Evolutionary conservation across 2,113 vertebrate species (phyloP).

Genomic region (Lanius collurio): DNA sequence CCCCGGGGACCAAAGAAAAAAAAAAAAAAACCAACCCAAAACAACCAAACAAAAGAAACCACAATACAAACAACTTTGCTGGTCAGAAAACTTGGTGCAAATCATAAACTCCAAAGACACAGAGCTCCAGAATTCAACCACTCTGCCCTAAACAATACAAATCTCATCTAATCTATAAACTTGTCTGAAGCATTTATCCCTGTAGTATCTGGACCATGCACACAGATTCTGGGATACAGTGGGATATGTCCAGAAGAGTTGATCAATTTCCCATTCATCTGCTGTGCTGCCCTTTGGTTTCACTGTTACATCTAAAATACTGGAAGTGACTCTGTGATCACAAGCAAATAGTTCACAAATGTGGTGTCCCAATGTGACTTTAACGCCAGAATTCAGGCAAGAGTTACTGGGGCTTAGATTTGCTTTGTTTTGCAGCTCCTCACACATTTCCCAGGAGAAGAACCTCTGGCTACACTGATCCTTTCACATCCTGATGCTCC

Average conservation of each 20-base stretch:
- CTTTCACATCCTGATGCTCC: not conserved
- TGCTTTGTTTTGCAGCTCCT: not conserved
- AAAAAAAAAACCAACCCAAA: too few species aligned
- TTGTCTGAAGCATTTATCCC: not conserved
- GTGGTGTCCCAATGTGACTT: not conserved
- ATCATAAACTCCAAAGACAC: not conserved
- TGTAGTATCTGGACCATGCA: not conserved
- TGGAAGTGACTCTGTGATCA: not conserved
- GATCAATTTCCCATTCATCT: not conserved
- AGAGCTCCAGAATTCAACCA: not conserved
- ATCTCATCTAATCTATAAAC: not conserved
- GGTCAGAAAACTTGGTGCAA: not conserved
- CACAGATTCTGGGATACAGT: not conserved
- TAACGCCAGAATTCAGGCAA: not conserved
- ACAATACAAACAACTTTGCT: not conserved
- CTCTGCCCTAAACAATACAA: not conserved
- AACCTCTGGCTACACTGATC: not conserved
- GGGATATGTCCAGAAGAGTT: not conserved
- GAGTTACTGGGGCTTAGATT: not conserved
- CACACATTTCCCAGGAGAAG: not conserved
- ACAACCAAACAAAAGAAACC: accelerated
- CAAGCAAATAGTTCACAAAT: not conserved
- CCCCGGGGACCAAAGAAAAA: too few species aligned
- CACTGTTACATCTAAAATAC: not conserved
- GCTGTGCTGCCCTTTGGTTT: not conserved